Percentiles rank a stretch among this genome's conserved stretches.
phyloP scores from a whole-genome alignment of 2,888 invertebrate species.

The Rotaria magnacalcarata region DNA sequence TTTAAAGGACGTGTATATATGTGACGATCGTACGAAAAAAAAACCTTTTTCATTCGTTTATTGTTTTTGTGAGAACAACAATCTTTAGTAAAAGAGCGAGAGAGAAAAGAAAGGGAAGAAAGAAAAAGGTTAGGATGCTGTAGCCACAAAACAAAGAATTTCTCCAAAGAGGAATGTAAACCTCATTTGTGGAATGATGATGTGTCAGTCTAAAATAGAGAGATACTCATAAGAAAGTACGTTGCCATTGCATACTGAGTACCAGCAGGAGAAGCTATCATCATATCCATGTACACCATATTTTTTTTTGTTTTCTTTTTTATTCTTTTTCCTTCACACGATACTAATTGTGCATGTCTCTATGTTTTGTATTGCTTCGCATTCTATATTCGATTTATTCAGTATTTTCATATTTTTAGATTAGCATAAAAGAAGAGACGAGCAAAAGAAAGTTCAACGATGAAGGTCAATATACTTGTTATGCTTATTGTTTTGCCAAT shows the following conservation, averaged over 20 bases:
- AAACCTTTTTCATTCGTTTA: background rate
- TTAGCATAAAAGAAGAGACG: background rate
- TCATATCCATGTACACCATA: background rate
- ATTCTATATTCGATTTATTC: background rate
- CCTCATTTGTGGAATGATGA: background rate
- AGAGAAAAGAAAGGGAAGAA: background rate
- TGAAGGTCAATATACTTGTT: constrained; percentile 1
- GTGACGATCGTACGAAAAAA: background rate
- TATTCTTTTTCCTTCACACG: background rate
- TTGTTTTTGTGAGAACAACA: background rate
- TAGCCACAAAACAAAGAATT: background rate
- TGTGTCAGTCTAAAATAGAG: background rate
- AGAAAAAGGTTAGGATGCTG: background rate
- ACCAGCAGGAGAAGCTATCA: background rate
- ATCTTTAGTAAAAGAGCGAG: background rate
- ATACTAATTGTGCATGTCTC: background rate
- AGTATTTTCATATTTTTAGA: background rate
- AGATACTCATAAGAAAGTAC: background rate
- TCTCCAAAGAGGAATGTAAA: background rate
- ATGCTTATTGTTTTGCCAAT: background rate
- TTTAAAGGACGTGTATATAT: background rate
- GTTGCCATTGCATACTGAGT: background rate
- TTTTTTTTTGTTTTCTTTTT: background rate
- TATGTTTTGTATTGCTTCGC: background rate
- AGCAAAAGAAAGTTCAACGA: background rate